Evolutionary conservation across 2,113 vertebrate genomes (phyloP).

Genomic region (Sander vitreus): DNA sequence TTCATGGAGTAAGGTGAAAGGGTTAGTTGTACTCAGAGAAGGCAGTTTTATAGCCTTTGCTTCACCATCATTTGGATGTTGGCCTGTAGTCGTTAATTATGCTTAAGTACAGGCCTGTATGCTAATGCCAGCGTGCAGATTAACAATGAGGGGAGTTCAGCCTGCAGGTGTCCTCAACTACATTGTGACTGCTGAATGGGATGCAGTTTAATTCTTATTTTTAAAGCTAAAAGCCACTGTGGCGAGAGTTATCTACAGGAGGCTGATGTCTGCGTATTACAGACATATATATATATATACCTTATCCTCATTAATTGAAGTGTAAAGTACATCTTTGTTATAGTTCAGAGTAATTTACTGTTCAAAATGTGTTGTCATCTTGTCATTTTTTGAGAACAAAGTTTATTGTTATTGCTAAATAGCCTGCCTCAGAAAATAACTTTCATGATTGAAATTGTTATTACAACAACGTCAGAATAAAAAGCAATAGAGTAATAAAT

Average conservation of each 20-base stretch:
- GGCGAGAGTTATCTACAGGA: neutral
- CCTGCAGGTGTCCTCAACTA: slow-evolving; percentile 19
- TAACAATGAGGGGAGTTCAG: slow-evolving; percentile 32
- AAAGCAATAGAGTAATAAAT: too few relatives aligned
- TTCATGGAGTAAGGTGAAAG: slow-evolving; percentile 29
- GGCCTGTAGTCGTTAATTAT: slow-evolving; percentile 61
- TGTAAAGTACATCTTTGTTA: neutral
- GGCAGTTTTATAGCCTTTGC: slow-evolving; percentile 45
- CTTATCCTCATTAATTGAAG: neutral
- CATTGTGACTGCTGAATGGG: neutral
- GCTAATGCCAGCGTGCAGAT: slow-evolving; percentile 43
- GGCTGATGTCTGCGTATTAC: neutral
- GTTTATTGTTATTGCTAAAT: neutral
- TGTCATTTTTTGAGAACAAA: neutral
- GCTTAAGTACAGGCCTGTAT: slow-evolving; percentile 42
- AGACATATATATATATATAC: neutral
- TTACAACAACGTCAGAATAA: too few relatives aligned
- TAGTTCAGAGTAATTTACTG: neutral
- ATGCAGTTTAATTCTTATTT: neutral
- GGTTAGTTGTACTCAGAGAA: slow-evolving; percentile 50
- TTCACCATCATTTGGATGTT: slow-evolving; percentile 43
- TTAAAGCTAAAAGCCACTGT: neutral
- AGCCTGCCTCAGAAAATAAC: too few relatives aligned
- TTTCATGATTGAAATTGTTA: too few relatives aligned
- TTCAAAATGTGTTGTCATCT: neutral